A percentile compares a stretch with the other conserved stretches of the same genome.
phyloP scores from a whole-genome alignment of 2,888 invertebrate genomes.

The Merodon equestris region DNA sequence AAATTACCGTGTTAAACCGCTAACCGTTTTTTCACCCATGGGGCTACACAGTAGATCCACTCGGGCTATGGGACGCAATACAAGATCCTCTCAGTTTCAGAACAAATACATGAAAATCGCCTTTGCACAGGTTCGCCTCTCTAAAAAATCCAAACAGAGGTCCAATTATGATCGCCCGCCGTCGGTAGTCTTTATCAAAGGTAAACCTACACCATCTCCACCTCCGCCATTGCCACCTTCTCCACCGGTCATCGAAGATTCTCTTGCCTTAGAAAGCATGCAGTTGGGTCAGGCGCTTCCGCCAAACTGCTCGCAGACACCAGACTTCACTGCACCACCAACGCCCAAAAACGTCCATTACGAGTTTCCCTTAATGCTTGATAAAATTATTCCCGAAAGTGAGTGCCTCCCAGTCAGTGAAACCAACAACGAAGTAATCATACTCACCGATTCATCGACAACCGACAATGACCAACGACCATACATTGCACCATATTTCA shows the following conservation, averaged over 20 bases:
- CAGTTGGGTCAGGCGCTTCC: constrained; percentile 72
- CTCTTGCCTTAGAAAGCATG: constrained; percentile 36
- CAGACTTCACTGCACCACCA: constrained; percentile 19
- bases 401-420: constrained; percentile 35
- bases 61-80: constrained; percentile 48
- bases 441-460: constrained; percentile 49
- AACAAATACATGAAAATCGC: constrained; percentile 59
- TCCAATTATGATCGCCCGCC: background rate
- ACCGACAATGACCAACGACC: constrained; percentile 52
- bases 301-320: background rate
- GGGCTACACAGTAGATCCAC: constrained; percentile 47
- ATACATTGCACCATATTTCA: constrained; percentile 27
- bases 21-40: constrained; percentile 32
- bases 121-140: constrained; percentile 30
- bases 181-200: background rate
- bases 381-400: constrained; percentile 45
- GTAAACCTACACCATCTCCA: background rate
- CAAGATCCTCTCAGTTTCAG: constrained; percentile 43
- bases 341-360: constrained; percentile 36
- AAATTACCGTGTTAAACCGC: background rate
- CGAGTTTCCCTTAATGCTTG: constrained; percentile 54
- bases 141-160: background rate
- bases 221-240: constrained; percentile 33
- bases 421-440: constrained; percentile 44
- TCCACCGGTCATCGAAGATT: constrained; percentile 42